Percentiles rank a stretch among this genome's conserved stretches.
Evolutionary conservation across 1,140 invertebrate species (phyloP).

Genomic region (Camponotus pennsylvanicus): DNA sequence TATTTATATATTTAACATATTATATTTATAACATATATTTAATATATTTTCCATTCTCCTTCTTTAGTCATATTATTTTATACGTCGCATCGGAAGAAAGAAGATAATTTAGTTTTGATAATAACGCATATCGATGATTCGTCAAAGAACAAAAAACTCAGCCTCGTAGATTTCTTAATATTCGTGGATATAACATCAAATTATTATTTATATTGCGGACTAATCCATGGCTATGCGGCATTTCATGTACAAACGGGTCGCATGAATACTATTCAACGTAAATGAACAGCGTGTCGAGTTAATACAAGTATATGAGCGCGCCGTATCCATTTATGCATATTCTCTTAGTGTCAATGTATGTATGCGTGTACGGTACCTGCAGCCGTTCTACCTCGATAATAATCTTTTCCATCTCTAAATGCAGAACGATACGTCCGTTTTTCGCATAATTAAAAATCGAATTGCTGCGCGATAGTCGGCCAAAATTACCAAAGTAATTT

Average conservation of each 20-base stretch:
- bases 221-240: conserved; percentile 48
- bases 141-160: conserved; percentile 19
- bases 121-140: not conserved
- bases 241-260: conserved; percentile 36
- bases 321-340: conserved; percentile 39
- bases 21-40: no score
- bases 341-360: not conserved
- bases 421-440: not conserved
- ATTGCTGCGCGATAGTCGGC: not conserved
- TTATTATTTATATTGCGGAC: conserved; percentile 51
- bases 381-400: conserved; percentile 15
- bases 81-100: not conserved
- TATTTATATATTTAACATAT: no score
- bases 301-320: conserved; percentile 33
- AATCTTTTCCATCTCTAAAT: conserved; percentile 26
- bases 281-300: conserved; percentile 45
- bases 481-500: conserved; percentile 20
- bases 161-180: conserved; percentile 23
- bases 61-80: not conserved
- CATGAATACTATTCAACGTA: conserved; percentile 35
- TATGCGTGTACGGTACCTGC: not conserved
- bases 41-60: no score
- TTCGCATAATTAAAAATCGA: conserved; percentile 47
- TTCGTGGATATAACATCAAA: not conserved
- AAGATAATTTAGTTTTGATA: conserved; percentile 3